Evolutionary conservation across 2,888 invertebrate genomes (phyloP).

Genomic region (Leptogaster cylindrica): DNA sequence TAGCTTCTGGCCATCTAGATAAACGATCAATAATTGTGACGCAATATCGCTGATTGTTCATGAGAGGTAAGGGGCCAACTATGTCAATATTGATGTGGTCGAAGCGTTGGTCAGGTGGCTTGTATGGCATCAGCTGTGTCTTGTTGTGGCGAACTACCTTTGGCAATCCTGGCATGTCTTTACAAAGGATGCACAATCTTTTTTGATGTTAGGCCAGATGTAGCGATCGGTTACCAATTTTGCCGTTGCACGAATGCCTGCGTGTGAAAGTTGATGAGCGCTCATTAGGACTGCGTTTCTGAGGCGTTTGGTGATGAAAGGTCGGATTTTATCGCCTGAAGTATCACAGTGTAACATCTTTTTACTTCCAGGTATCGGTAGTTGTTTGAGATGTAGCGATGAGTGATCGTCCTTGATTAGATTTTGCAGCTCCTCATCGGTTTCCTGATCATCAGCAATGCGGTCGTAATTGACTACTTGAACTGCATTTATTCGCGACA

Average conservation of each 20-base stretch:
- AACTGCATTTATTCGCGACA: background rate
- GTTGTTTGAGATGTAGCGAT: background rate
- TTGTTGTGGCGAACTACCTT: slow-evolving; percentile 33
- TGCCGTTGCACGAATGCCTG: slow-evolving; percentile 44
- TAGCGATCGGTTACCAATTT: slow-evolving; percentile 44
- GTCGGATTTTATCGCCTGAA: background rate
- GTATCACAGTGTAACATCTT: slow-evolving; percentile 24
- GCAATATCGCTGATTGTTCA: slow-evolving; percentile 11
- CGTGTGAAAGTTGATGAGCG: slow-evolving; percentile 48
- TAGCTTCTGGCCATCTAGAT: no score
- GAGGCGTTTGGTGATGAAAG: background rate
- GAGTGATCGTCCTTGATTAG: background rate
- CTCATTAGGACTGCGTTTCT: slow-evolving; percentile 6
- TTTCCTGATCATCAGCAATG: background rate
- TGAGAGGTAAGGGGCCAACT: slow-evolving; percentile 22
- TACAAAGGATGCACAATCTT: slow-evolving; percentile 41
- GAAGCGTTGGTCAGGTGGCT: slow-evolving; percentile 25
- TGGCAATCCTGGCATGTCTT: slow-evolving; percentile 31
- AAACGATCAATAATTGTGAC: no score
- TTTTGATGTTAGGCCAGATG: slow-evolving; percentile 49
- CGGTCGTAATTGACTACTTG: no score
- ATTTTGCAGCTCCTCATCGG: background rate
- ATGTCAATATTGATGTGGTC: slow-evolving; percentile 19
- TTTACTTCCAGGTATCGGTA: no score
- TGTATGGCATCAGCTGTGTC: background rate